A percentile compares a stretch with the other conserved stretches of the same genome.
phyloP scores from a whole-genome alignment of 2,797 vertebrate species.

The Melanotaenia boesemani region DNA sequence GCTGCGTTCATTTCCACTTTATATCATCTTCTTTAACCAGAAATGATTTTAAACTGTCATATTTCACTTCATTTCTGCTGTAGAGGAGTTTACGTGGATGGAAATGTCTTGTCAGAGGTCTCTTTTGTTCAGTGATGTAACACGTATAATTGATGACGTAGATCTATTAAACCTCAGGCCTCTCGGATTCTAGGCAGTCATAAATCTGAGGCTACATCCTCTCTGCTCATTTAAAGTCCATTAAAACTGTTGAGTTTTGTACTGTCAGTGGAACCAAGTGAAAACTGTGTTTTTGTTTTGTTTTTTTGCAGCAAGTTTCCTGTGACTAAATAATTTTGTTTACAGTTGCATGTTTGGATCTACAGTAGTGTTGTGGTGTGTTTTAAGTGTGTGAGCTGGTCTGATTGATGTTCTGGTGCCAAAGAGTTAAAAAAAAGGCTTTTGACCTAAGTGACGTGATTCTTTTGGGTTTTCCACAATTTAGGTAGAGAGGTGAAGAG shows the following conservation, averaged over 20 bases:
- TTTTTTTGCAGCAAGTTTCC: neutral
- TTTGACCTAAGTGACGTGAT: neutral
- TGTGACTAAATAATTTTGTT: slow-evolving; percentile 1
- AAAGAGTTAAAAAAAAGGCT: slow-evolving; percentile 15
- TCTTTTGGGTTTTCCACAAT: neutral
- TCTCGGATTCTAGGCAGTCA: neutral
- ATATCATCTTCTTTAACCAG: too few species aligned
- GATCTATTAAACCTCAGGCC: neutral
- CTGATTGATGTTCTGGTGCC: slow-evolving; percentile 14
- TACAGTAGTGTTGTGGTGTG: neutral
- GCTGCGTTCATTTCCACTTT: too few species aligned
- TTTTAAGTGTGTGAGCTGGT: neutral
- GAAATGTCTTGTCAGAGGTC: neutral
- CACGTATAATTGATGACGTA: neutral
- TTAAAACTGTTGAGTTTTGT: too few species aligned
- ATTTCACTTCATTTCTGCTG: neutral
- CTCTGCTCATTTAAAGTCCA: accelerated
- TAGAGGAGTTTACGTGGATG: neutral
- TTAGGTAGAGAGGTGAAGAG: neutral
- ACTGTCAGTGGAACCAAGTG: slow-evolving; percentile 5
- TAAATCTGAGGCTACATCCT: neutral
- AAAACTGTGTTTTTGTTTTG: neutral
- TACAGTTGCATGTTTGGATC: neutral
- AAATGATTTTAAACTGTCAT: too few species aligned
- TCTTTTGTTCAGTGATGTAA: neutral